Evolutionary conservation across 2,797 vertebrate genomes (phyloP).

Genomic region (Botia almorhae): DNA sequence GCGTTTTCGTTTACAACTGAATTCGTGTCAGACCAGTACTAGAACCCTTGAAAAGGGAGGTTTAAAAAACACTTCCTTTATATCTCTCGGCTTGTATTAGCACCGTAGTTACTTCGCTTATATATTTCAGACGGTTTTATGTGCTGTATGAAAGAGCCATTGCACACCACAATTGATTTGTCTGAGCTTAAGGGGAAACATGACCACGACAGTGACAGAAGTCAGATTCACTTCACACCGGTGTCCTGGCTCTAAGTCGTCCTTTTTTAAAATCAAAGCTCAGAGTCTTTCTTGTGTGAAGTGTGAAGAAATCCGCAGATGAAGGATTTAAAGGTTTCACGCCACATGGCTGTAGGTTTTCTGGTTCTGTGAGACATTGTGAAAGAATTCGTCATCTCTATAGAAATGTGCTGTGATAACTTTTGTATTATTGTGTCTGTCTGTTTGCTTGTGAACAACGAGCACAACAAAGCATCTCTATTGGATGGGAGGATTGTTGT

Average conservation of each 20-base stretch:
- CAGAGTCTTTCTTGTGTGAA: conserved; percentile 46
- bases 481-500: conserved; percentile 12
- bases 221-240: conserved; percentile 31
- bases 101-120: conserved; percentile 8
- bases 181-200: conserved; percentile 38
- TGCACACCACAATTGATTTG: conserved; percentile 55
- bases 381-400: neutral
- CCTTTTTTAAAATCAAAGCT: conserved; percentile 51
- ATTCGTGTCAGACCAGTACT: neutral
- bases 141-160: conserved; percentile 14
- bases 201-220: conserved; percentile 24
- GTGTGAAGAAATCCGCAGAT: conserved; percentile 30
- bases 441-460: conserved; percentile 11
- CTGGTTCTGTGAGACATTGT: conserved; percentile 3
- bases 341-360: conserved; percentile 20
- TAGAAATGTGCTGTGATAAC: conserved; percentile 30
- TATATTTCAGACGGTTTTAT: conserved; percentile 44
- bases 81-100: neutral
- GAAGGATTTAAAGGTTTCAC: conserved; percentile 48
- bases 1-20: neutral
- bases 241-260: conserved; percentile 39
- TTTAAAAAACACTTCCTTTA: neutral
- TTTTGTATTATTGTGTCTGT: conserved; percentile 33
- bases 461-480: conserved; percentile 4
- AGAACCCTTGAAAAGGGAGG: neutral